Base-by-base conservation (phyloP, 2,113 vertebrate species). In the Cyprinodon tularosa region DNA sequence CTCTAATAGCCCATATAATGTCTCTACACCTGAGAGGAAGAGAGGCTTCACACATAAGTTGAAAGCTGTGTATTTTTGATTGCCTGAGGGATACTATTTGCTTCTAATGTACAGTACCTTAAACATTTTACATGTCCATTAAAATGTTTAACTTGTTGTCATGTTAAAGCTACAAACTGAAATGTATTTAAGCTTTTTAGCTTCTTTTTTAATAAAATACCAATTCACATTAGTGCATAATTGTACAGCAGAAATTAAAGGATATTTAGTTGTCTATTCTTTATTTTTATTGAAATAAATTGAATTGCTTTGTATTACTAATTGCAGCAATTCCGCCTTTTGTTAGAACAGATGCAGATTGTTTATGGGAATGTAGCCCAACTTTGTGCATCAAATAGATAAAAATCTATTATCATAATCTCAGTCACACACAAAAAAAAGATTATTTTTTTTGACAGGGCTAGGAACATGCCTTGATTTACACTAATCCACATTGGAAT, bases 1-100 rank as follows among this genome's bases (percentile, higher is more conserved):
- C 63, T 62, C 48, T 85, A 82, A 88, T 71, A 77, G 78, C 78
- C 69, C 73, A 50, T 47, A 42, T 37, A 66, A n/a, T 65, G 47
- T 66, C 60, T 68, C 45, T 12, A 0, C 57, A 45, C 42, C 73
- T 78, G 71, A 13, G 42, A 53, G n/a, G 44, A 50, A 63, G n/a
- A 68, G 38, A n/a, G 14, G 50, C 42, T 37, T 12, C 57, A 53
- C 15, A 40, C 9, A 65, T 15, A 22, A 38, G 40, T 42, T 60
- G 63, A 84, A 48, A 60, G 39, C 77, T 68, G 47, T 40, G 12
- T 83, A 65, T 61, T 71, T 80, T 71, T 70, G 74, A 76, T 75
- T 77, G 74, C 77, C 37, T 69, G 57, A 45, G 45, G 62, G 63
- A 66, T 75, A 71, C 9, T 20, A 0, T 71, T 78, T 38, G 5